These are phyloP conservation scores for Perdita meconis DNA, from an alignment of 2,888 invertebrate species.

Conservation along the genomic window DNA sequence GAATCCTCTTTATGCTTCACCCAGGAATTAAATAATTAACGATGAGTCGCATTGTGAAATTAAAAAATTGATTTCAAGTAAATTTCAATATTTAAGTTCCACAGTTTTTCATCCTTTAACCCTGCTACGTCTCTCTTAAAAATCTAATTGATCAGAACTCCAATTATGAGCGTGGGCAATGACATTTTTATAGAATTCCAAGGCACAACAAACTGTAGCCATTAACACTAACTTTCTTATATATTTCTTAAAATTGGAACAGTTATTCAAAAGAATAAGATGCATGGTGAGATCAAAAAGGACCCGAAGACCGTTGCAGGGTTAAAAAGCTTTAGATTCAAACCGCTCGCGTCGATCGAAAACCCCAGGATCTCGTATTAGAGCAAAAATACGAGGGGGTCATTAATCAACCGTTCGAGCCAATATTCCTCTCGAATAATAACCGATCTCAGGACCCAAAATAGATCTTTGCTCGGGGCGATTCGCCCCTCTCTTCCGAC, in stretches of 20 bases:
- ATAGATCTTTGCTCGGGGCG: slow-evolving; percentile 58
- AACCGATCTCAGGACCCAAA: slow-evolving; percentile 52
- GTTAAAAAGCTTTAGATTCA: background rate
- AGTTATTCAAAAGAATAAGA: too few relatives aligned
- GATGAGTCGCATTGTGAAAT: background rate
- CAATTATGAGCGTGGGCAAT: too few relatives aligned
- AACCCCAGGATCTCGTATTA: slow-evolving; percentile 8
- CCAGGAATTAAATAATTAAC: slow-evolving; percentile 7
- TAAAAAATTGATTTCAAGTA: background rate
- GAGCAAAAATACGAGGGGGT: slow-evolving; percentile 45
- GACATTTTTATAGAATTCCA: too few relatives aligned
- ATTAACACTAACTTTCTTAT: too few relatives aligned
- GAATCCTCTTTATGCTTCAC: background rate
- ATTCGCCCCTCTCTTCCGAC: slow-evolving; percentile 22
- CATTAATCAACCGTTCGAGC: slow-evolving; percentile 61
- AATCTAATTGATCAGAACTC: too few relatives aligned
- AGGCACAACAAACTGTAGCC: too few relatives aligned
- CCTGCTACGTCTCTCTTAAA: too few relatives aligned
- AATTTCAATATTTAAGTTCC: background rate
- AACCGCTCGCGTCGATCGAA: slow-evolving; percentile 21
- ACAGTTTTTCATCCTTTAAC: too few relatives aligned
- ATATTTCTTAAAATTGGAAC: too few relatives aligned
- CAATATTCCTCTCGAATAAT: slow-evolving; percentile 59
- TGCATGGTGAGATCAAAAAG: too few relatives aligned
- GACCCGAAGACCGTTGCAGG: too few relatives aligned